Evolutionary conservation across 2,888 invertebrate genomes (phyloP).

Genomic region (Gastracanthus pulcherrimus): DNA sequence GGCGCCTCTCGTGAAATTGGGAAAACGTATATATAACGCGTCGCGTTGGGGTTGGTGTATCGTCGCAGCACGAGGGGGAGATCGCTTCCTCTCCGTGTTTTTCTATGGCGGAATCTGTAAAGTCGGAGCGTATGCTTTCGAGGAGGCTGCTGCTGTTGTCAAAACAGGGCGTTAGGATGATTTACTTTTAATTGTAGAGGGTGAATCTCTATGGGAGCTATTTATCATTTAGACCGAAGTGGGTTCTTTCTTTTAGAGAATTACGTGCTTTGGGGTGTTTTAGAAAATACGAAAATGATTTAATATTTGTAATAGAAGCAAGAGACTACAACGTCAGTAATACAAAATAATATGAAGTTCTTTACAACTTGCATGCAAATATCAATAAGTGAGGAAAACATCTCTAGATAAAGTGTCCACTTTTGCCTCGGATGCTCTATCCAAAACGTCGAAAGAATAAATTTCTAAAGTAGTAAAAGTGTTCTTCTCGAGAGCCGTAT

Average conservation of each 20-base stretch:
- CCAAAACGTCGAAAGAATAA: constrained; percentile 17
- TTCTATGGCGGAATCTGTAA: constrained; percentile 24
- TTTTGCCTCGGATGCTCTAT: background rate
- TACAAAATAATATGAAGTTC: too few relatives aligned
- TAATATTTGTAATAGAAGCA: background rate
- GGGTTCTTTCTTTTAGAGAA: background rate
- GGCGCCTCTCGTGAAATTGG: constrained; percentile 18
- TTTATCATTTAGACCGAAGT: background rate
- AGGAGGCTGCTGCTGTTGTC: constrained; percentile 23
- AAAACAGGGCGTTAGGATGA: constrained; percentile 35
- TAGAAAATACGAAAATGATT: too few relatives aligned
- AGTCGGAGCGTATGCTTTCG: constrained; percentile 46
- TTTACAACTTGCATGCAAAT: too few relatives aligned
- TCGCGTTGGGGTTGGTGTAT: too few relatives aligned
- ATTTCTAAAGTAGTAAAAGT: constrained; percentile 49
- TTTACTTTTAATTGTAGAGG: constrained; percentile 46
- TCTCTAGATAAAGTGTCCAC: too few relatives aligned
- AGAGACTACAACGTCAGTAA: background rate
- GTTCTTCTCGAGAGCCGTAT: background rate
- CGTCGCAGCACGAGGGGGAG: too few relatives aligned
- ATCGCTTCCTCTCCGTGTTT: too few relatives aligned
- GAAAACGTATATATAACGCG: background rate
- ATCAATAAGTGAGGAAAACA: too few relatives aligned
- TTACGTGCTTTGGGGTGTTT: too few relatives aligned
- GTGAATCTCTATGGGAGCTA: background rate